These are phyloP conservation scores for Cephus pygmeus DNA, from an alignment of 2,888 invertebrate species.

Conservation along the genomic window DNA sequence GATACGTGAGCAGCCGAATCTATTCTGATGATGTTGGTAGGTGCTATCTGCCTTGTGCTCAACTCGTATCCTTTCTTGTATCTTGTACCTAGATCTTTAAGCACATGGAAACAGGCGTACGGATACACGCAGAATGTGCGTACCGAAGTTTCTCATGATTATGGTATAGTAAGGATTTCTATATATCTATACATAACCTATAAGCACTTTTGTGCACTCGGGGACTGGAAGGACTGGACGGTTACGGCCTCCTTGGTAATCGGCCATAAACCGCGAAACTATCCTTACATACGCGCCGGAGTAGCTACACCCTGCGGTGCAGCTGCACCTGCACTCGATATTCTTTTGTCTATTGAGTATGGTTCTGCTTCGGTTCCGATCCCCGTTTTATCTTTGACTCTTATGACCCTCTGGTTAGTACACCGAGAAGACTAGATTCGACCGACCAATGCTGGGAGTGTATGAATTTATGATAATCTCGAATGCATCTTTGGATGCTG, in stretches of 20 bases:
- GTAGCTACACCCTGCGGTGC: slow-evolving; percentile 31
- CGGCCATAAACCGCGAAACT: slow-evolving; percentile 56
- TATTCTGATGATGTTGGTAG: neutral
- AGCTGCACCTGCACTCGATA: slow-evolving; percentile 58
- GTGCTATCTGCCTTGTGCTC: neutral
- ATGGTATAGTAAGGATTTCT: neutral
- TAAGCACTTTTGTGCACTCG: slow-evolving; percentile 7
- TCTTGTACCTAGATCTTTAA: neutral
- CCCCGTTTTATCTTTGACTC: neutral
- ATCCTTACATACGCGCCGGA: slow-evolving; percentile 35
- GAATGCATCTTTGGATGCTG: neutral
- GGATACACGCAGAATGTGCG: slow-evolving; percentile 18
- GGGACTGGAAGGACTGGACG: slow-evolving; percentile 26
- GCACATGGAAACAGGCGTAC: neutral
- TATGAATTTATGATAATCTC: no score
- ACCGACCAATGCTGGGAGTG: neutral
- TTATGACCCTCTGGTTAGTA: neutral
- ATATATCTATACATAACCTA: slow-evolving; percentile 11
- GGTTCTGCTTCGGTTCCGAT: neutral
- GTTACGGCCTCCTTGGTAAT: slow-evolving; percentile 47
- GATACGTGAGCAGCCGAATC: neutral
- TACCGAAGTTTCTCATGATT: slow-evolving; percentile 27
- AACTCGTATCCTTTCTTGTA: neutral
- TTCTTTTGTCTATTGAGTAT: slow-evolving; percentile 55
- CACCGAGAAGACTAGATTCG: neutral